Percentiles rank a stretch among this genome's conserved stretches.
phyloP scores from a whole-genome alignment of 2,113 vertebrate species.

The Parotia lawesii region DNA sequence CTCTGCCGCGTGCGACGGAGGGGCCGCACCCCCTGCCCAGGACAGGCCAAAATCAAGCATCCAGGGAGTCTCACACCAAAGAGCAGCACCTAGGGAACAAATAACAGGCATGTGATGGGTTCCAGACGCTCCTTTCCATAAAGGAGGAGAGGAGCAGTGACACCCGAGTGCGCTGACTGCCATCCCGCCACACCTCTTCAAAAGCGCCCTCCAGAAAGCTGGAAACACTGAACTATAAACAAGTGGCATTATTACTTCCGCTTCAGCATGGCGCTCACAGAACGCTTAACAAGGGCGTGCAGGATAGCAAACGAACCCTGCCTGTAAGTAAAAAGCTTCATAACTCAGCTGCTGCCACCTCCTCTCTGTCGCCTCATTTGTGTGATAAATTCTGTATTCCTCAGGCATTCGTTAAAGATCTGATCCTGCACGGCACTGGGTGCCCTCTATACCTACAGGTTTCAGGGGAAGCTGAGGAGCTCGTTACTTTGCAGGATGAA shows the following conservation, averaged over 20 bases:
- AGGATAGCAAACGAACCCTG: background rate
- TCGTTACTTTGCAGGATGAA: slow-evolving; percentile 30
- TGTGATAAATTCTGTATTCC: slow-evolving; percentile 13
- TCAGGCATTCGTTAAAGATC: background rate
- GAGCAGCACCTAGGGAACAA: background rate
- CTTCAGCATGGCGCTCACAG: background rate
- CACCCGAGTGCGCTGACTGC: background rate
- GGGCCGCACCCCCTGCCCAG: background rate
- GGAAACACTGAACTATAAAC: background rate
- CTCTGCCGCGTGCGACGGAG: fast-evolving
- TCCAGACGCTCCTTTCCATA: background rate
- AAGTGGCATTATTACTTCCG: background rate
- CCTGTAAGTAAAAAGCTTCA: background rate
- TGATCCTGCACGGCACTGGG: background rate
- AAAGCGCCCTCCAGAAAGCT: background rate
- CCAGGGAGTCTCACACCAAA: background rate
- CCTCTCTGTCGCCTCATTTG: background rate
- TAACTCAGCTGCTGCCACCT: slow-evolving; percentile 13
- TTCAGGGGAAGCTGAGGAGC: background rate
- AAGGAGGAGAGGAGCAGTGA: background rate
- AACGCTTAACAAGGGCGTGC: background rate
- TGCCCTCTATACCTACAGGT: background rate
- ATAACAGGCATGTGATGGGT: background rate
- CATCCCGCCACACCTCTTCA: background rate
- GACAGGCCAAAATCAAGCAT: background rate